Evolutionary conservation across 2,113 vertebrate genomes (phyloP).

Genomic region (Pluvianellus socialis): DNA sequence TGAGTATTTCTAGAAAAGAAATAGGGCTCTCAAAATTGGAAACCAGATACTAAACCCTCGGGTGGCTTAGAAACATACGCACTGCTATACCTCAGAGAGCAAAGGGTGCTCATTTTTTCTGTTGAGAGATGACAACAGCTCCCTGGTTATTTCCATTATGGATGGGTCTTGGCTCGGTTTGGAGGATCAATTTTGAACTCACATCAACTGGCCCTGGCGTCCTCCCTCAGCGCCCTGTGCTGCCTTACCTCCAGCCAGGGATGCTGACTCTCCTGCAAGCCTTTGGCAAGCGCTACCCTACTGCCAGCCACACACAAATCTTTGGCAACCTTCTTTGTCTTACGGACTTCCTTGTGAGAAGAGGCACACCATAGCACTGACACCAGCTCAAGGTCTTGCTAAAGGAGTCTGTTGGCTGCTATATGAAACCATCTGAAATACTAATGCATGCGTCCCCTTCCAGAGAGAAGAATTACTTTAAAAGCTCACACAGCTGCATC

Average conservation of each 20-base stretch:
- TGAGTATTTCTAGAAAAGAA: neutral
- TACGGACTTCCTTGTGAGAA: neutral
- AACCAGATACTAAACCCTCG: neutral
- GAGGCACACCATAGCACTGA: neutral
- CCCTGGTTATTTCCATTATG: neutral
- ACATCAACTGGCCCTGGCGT: neutral
- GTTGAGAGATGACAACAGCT: neutral
- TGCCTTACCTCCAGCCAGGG: neutral
- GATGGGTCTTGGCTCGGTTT: neutral
- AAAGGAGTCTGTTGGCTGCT: neutral
- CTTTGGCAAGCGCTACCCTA: neutral
- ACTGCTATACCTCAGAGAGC: neutral
- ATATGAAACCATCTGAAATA: neutral
- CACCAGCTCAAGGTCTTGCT: neutral
- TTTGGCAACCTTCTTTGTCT: neutral
- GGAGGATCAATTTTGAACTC: neutral
- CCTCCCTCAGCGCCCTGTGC: neutral
- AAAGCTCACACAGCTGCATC: neutral
- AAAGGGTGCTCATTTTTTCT: neutral
- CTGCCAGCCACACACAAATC: neutral
- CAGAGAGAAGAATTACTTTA: neutral
- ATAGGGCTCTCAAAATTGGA: neutral
- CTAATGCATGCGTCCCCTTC: neutral
- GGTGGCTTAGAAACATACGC: neutral
- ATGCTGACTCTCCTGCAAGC: neutral